A percentile compares a stretch with the other conserved stretches of the same genome.
phyloP scores from a whole-genome alignment of 1,140 invertebrate species.

The Venustaconcha ellipsiformis region DNA sequence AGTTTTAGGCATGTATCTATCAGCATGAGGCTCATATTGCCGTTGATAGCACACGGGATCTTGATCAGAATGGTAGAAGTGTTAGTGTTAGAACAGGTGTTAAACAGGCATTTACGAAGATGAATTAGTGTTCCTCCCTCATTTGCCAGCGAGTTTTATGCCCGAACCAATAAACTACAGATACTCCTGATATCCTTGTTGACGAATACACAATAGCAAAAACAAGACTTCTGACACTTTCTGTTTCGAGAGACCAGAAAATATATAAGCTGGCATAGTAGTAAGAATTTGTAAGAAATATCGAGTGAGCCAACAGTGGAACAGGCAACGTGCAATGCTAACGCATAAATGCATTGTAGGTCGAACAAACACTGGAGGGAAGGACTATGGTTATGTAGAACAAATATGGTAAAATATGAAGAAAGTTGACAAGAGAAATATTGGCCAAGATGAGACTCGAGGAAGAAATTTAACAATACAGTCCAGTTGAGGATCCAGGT shows the following conservation, averaged over 20 bases:
- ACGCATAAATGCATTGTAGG: not conserved
- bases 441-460: no score
- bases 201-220: not conserved
- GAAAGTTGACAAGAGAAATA: no score
- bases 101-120: conserved; percentile 4
- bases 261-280: not conserved
- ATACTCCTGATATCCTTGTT: not conserved
- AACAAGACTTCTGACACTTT: not conserved
- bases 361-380: no score
- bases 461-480: no score
- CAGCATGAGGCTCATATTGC: not conserved
- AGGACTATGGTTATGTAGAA: no score
- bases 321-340: not conserved
- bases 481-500: no score
- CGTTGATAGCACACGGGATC: not conserved
- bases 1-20: conserved; percentile 9
- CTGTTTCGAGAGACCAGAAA: no score
- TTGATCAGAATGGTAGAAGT: not conserved
- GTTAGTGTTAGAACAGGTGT: no score
- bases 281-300: not conserved
- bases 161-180: not conserved
- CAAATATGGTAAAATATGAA: no score
- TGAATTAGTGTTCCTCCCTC: not conserved
- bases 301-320: not conserved
- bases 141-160: not conserved